phyloP scores from a whole-genome alignment of 64 coral and sea anemone genomes.

The Pocillopora damicornis region DNA sequence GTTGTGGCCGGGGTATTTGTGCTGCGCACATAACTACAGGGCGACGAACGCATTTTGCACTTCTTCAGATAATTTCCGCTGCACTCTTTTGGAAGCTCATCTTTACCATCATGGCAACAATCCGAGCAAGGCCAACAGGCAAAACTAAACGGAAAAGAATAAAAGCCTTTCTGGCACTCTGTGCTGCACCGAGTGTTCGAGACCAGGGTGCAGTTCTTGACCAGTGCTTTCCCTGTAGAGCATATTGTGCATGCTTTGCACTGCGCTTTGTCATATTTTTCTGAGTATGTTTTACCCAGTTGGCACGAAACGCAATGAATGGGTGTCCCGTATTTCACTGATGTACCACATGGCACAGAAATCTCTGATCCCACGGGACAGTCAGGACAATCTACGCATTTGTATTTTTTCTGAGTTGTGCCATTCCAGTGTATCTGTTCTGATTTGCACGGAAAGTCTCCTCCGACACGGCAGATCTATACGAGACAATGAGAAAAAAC shows the following conservation, averaged over 20 bases:
- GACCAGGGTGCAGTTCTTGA: conserved; percentile 26
- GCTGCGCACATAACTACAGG: background rate
- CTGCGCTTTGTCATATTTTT: background rate
- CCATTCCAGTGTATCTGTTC: conserved; percentile 4
- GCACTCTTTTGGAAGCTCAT: background rate
- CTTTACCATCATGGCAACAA: conserved; percentile 28
- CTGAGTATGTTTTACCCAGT: conserved; percentile 17
- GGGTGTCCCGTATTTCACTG: background rate
- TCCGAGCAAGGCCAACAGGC: conserved; percentile 27
- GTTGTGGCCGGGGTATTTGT: background rate
- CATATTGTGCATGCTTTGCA: conserved; percentile 43
- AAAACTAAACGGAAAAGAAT: background rate
- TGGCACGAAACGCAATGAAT: conserved; percentile 19
- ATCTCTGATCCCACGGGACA: conserved; percentile 1
- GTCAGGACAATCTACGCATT: conserved; percentile 23
- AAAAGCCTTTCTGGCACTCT: conserved; percentile 21
- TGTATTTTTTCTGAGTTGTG: background rate
- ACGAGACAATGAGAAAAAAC: background rate
- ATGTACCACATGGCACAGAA: conserved; percentile 34
- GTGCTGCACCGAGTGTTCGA: conserved; percentile 12
- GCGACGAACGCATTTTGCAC: background rate
- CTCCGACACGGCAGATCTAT: background rate
- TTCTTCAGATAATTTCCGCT: background rate
- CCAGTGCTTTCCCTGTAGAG: conserved; percentile 2
- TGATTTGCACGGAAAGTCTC: background rate